Conservation (phyloP, 1,140 invertebrate genomes). For the Danaus melanippus region DNA sequence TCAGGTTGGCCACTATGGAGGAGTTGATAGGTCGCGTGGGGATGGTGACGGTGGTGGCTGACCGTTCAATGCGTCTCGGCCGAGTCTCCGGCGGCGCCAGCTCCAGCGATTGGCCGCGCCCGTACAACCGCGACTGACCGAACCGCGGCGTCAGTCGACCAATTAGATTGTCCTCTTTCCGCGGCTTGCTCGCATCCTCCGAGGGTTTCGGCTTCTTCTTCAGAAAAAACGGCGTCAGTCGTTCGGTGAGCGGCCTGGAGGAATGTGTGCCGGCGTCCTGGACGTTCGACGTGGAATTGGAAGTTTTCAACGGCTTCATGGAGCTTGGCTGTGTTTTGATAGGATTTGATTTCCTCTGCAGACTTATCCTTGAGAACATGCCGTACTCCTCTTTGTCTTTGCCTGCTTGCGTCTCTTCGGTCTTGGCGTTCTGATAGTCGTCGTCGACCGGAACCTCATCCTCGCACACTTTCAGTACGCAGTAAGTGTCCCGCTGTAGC, state of each 20-base stretch:
- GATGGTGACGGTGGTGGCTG: slow-evolving; percentile 56
- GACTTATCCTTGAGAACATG: slow-evolving; percentile 57
- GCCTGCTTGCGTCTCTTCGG: slow-evolving; percentile 15
- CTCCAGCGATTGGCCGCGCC: slow-evolving; percentile 56
- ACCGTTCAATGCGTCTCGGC: slow-evolving; percentile 50
- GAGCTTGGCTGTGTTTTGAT: slow-evolving; percentile 49
- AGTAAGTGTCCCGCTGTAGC: slow-evolving; percentile 52
- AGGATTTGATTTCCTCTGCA: slow-evolving; percentile 66
- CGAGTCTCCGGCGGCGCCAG: slow-evolving; percentile 33
- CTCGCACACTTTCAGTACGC: slow-evolving; percentile 54
- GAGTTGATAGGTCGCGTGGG: slow-evolving; percentile 53
- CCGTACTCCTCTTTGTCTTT: slow-evolving; percentile 45
- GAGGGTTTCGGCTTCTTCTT: slow-evolving; percentile 62
- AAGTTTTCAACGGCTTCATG: slow-evolving; percentile 49
- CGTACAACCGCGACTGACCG: slow-evolving; percentile 54
- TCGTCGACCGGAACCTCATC: slow-evolving; percentile 40
- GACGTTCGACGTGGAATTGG: slow-evolving; percentile 57
- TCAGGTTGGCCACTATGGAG: slow-evolving; percentile 55
- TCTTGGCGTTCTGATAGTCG: slow-evolving; percentile 13
- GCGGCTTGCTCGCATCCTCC: slow-evolving; percentile 31
- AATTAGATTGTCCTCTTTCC: slow-evolving; percentile 60
- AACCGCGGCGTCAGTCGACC: slow-evolving; percentile 60
- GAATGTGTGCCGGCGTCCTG: slow-evolving; percentile 46
- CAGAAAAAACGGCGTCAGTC: slow-evolving; percentile 60
- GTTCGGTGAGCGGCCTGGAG: slow-evolving; percentile 54